A percentile compares a stretch with the other conserved stretches of the same genome.
Evolutionary conservation across 2,888 invertebrate genomes (phyloP).

Genomic region (Drosophila paramelanica): DNA sequence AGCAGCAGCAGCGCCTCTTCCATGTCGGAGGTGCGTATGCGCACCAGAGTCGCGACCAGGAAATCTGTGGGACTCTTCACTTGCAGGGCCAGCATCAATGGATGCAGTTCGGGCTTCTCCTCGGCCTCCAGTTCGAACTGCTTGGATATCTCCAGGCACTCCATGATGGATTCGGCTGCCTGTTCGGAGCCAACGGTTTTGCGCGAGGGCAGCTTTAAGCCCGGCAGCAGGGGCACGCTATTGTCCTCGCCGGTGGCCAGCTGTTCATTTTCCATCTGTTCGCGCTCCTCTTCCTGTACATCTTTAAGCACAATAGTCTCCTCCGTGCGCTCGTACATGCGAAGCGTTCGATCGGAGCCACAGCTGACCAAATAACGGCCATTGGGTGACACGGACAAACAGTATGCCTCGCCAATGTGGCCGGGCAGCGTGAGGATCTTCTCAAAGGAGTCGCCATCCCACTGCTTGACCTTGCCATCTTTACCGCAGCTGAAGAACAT

Average conservation of each 20-base stretch:
- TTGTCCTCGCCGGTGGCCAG: conserved; percentile 91
- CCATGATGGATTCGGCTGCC: conserved; percentile 94
- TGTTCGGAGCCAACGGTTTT: conserved; percentile 87
- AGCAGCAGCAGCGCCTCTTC: conserved; percentile 95
- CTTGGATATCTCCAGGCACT: conserved; percentile 93
- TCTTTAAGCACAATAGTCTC: conserved; percentile 97
- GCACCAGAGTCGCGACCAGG: conserved; percentile 91
- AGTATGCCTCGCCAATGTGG: conserved; percentile 92
- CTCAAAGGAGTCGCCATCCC: conserved; percentile 97
- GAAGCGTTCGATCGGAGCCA: conserved; percentile 94
- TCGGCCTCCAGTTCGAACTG: conserved; percentile 85
- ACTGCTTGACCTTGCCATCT: conserved; percentile 97
- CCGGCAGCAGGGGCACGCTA: conserved; percentile 89
- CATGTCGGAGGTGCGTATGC: conserved; percentile 94
- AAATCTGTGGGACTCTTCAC: conserved; percentile 91
- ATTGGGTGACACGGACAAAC: conserved; percentile 91
- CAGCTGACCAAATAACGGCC: conserved; percentile 92
- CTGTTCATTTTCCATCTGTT: conserved; percentile 88
- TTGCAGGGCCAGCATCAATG: conserved; percentile 92
- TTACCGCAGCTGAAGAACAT: conserved; percentile 97
- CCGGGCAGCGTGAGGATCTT: conserved; percentile 94
- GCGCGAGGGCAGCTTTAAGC: conserved; percentile 92
- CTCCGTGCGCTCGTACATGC: conserved; percentile 93
- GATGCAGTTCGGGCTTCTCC: conserved; percentile 87
- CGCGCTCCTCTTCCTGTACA: conserved; percentile 93